These are phyloP conservation scores for Sitta carolinensis DNA, from an alignment of 2,797 vertebrate species.

Conservation along the genomic window DNA sequence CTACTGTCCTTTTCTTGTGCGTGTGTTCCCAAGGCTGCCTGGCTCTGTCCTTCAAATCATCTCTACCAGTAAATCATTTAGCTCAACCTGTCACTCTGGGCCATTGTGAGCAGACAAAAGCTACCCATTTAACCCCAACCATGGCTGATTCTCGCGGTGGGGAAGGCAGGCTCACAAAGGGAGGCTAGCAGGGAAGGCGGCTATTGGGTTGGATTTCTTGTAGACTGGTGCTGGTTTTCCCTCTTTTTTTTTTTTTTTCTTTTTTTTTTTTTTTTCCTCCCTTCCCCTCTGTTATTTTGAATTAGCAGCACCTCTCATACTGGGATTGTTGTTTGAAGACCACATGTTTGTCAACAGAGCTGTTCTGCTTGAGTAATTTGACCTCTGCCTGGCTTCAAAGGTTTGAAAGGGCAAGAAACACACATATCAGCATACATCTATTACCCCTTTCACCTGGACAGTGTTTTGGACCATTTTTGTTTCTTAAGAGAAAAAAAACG, in stretches of 20 bases:
- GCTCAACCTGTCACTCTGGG: constrained; percentile 62
- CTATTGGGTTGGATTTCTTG: constrained; percentile 61
- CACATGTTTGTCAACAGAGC: constrained; percentile 65
- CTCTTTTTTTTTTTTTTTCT: neutral
- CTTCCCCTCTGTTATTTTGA: constrained; percentile 39
- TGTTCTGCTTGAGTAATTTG: constrained; percentile 61
- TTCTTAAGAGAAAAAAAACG: neutral
- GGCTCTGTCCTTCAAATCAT: constrained; percentile 68
- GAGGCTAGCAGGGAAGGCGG: constrained; percentile 36
- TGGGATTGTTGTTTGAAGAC: constrained; percentile 48
- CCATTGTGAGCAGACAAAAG: constrained; percentile 72
- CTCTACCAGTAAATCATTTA: constrained; percentile 74
- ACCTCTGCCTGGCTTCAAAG: constrained; percentile 27
- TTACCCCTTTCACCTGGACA: constrained; percentile 52
- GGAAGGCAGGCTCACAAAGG: constrained; percentile 65
- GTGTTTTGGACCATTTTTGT: neutral
- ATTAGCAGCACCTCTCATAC: constrained; percentile 44
- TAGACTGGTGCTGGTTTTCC: constrained; percentile 33
- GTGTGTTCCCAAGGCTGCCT: constrained; percentile 64
- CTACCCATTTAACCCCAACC: constrained; percentile 75
- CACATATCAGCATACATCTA: constrained; percentile 9
- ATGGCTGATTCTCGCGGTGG: constrained; percentile 65
- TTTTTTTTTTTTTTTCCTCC: neutral
- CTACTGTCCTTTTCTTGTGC: constrained; percentile 50
- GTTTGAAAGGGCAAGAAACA: constrained; percentile 53